These are phyloP conservation scores for Platerodrilus igneus DNA, from an alignment of 2,888 invertebrate genomes.

Conservation along the genomic window DNA sequence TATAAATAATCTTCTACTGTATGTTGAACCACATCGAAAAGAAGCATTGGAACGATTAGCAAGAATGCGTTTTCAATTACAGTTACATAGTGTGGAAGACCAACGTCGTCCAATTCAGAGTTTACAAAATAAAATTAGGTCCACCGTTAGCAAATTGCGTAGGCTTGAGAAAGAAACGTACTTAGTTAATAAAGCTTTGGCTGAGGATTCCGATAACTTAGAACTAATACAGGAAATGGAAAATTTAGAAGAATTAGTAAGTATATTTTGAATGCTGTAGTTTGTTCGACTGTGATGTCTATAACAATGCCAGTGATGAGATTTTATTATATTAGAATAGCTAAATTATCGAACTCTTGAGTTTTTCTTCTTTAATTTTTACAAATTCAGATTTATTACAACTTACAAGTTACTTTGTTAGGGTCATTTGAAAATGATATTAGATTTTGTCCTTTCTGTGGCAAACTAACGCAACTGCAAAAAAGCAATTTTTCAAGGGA, in stretches of 20 bases:
- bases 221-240: constrained; percentile 65
- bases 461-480: too few relatives aligned
- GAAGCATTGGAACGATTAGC: constrained; percentile 85
- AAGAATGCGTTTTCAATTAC: constrained; percentile 90
- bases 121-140: constrained; percentile 77
- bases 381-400: too few relatives aligned
- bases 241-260: constrained; percentile 65
- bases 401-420: too few relatives aligned
- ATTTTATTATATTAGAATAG: too few relatives aligned
- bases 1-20: constrained; percentile 93
- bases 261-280: not conserved
- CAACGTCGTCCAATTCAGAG: constrained; percentile 88
- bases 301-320: too few relatives aligned
- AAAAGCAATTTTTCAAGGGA: too few relatives aligned
- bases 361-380: too few relatives aligned
- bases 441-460: too few relatives aligned
- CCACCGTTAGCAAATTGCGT: constrained; percentile 74
- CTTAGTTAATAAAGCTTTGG: constrained; percentile 73
- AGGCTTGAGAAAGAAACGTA: constrained; percentile 87
- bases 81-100: constrained; percentile 86
- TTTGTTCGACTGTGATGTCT: too few relatives aligned
- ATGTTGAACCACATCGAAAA: constrained; percentile 93
- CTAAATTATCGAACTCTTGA: too few relatives aligned
- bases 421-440: too few relatives aligned
- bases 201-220: constrained; percentile 59